Base-by-base conservation (phyloP, 2,888 invertebrate species). In the Acleris laterana region DNA sequence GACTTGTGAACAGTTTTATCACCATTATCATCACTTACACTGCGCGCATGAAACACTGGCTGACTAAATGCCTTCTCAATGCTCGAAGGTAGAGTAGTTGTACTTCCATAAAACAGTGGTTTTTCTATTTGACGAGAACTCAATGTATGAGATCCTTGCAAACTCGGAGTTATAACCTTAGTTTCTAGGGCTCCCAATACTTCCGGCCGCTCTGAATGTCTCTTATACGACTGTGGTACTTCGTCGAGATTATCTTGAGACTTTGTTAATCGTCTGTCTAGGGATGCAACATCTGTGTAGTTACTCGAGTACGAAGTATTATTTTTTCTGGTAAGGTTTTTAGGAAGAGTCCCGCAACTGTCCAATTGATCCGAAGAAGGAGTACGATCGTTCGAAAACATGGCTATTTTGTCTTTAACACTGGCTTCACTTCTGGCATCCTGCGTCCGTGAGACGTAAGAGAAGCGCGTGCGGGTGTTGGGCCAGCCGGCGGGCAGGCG, bases 391-490 rank as follows among this genome's bases (percentile, higher is more conserved):
- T 91, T 94, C 52, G 97, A 96, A 87, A 97, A 97, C 96, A 97
- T 96, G 66, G 97, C 97, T 76, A 97, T 97, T 90, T 97, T 97
- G 81, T 97, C 97, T 78, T 96, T 95, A 63, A 97, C 97, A 77
- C 96, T 97, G 72, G 95, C 95, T 85, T 96, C 96, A 71, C 96
- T 96, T 79, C 95, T 95, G 74, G 96, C 96, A 87, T 96, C 96
- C 85, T 96, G 96, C 66, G 95, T 93, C 93, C 96, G 89, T 3
- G 92, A 91, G n/a, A 83, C 82, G 69, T 94, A 87, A 2, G 90
- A 88, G 69, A 84, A 87, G 28, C 91, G 85, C 60, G 88, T 80
- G 25, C 93, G 85, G 56, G 80, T 74, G 57, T 74, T 77, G n/a
- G 80, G 80, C 88, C 84, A 88, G 22, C 81, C 83, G 3, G 80